These are phyloP conservation scores for Trichomycterus rosablanca DNA, from an alignment of 2,113 vertebrate genomes.

Conservation along the genomic window DNA sequence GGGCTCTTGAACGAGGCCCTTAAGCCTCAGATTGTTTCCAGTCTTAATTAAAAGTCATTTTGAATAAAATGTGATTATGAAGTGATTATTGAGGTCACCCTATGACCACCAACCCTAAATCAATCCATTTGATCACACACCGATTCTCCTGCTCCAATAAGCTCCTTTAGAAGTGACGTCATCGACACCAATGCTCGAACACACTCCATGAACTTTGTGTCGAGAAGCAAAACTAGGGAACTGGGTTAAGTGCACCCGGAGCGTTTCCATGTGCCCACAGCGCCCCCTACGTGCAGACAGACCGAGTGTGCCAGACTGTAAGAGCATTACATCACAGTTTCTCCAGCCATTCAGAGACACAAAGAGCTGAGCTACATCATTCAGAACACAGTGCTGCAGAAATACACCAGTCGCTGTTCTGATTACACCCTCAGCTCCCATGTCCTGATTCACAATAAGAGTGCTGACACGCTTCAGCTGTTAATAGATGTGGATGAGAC, in stretches of 20 bases:
- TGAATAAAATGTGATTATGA: no score
- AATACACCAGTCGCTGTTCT: conserved; percentile 22
- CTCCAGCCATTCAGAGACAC: conserved; percentile 60
- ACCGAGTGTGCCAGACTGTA: conserved; percentile 16
- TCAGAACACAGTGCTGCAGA: conserved; percentile 17
- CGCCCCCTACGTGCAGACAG: conserved; percentile 72
- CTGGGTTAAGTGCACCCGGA: conserved; percentile 60
- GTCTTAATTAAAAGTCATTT: no score
- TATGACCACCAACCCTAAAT: no score
- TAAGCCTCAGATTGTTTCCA: no score
- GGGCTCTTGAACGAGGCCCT: no score
- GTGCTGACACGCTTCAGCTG: conserved; percentile 10
- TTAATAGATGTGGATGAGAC: neutral
- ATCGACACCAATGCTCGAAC: no score
- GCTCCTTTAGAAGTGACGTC: no score
- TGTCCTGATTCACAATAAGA: conserved; percentile 30
- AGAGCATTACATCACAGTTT: conserved; percentile 65
- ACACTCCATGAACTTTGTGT: conserved; percentile 57
- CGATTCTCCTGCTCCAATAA: no score
- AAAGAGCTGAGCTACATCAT: conserved; percentile 52
- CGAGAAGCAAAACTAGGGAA: conserved; percentile 57
- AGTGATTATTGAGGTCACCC: no score
- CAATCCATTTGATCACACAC: no score
- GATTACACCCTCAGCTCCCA: conserved; percentile 31
- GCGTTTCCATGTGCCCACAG: conserved; percentile 63